These are phyloP conservation scores for Drosophila villosipedis DNA, from an alignment of 2,888 invertebrate species.

Conservation along the genomic window DNA sequence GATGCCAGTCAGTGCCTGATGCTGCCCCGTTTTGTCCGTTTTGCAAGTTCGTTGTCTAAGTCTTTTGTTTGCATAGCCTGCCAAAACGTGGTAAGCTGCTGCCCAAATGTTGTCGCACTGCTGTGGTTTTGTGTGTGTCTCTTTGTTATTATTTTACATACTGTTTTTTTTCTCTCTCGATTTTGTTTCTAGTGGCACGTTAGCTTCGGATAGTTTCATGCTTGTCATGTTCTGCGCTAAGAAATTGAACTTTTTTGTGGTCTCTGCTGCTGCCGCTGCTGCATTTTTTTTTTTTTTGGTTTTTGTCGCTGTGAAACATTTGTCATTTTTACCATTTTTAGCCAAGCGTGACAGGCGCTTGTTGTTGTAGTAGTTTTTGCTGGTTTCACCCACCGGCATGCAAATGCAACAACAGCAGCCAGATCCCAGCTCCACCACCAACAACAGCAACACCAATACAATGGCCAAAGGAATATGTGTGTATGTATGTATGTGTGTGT, in stretches of 20 bases:
- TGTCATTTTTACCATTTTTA: slow-evolving; percentile 81
- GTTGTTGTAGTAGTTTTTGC: slow-evolving; percentile 50
- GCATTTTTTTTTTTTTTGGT: slow-evolving; percentile 60
- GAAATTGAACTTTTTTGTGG: slow-evolving; percentile 74
- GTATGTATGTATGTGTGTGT: slow-evolving; percentile 29
- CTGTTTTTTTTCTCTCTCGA: slow-evolving; percentile 33
- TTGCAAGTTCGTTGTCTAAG: slow-evolving; percentile 68
- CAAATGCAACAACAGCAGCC: slow-evolving; percentile 62
- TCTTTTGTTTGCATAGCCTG: slow-evolving; percentile 67
- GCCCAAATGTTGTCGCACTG: slow-evolving; percentile 20
- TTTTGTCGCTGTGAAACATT: slow-evolving; percentile 77
- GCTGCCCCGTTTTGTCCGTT: slow-evolving; percentile 20
- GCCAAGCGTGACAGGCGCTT: slow-evolving; percentile 79
- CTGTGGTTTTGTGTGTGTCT: slow-evolving; percentile 39
- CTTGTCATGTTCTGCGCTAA: slow-evolving; percentile 76
- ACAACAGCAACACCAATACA: slow-evolving; percentile 39
- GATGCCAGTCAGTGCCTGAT: slow-evolving; percentile 54
- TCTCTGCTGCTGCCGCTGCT: slow-evolving; percentile 35
- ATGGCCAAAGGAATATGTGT: slow-evolving; percentile 47
- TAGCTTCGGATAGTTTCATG: slow-evolving; percentile 68
- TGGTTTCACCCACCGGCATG: slow-evolving; percentile 76
- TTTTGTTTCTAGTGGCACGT: slow-evolving; percentile 44
- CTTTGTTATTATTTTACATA: slow-evolving; percentile 77
- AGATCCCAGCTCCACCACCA: slow-evolving; percentile 9
- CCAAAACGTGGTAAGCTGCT: slow-evolving; percentile 13